phyloP scores from a whole-genome alignment of 2,888 invertebrate genomes.

The Drosophila neonasuta region DNA sequence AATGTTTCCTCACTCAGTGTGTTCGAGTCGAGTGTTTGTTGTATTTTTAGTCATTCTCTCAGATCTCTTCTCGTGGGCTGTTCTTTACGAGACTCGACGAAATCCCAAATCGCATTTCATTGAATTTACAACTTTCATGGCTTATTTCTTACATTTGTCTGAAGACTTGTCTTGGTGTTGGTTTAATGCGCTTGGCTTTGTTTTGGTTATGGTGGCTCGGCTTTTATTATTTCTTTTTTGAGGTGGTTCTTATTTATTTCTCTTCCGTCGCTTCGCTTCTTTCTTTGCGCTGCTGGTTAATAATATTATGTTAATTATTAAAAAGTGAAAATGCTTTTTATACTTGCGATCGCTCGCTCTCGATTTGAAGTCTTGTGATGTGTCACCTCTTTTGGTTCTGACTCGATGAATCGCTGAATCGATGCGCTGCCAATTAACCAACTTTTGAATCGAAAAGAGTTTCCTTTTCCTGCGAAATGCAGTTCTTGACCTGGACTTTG shows the following conservation, averaged over 20 bases:
- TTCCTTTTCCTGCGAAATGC: constrained; percentile 1
- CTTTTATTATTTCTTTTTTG: background rate
- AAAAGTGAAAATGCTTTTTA: constrained; percentile 70
- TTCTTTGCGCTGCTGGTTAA: constrained; percentile 60
- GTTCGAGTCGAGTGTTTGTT: constrained; percentile 12
- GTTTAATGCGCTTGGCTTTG: constrained; percentile 59
- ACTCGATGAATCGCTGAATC: constrained; percentile 25
- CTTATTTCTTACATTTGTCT: constrained; percentile 48
- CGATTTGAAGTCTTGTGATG: constrained; percentile 48
- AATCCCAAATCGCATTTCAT: constrained; percentile 52
- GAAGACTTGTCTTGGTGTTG: constrained; percentile 19
- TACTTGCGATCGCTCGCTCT: constrained; percentile 43
- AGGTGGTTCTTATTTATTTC: constrained; percentile 52
- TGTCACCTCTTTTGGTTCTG: constrained; percentile 35
- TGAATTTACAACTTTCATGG: constrained; percentile 68
- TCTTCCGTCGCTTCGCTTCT: constrained; percentile 46
- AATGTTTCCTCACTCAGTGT: constrained; percentile 45
- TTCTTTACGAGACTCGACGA: constrained; percentile 65
- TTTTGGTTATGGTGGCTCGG: constrained; percentile 42
- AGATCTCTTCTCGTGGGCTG: constrained; percentile 32
- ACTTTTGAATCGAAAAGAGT: constrained; percentile 12
- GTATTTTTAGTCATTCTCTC: constrained; percentile 60
- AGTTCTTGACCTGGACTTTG: constrained; percentile 6
- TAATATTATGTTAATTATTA: constrained; percentile 77
- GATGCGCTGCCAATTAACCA: constrained; percentile 32